phyloP scores from a whole-genome alignment of 2,113 vertebrate species.

The Thermophis baileyi region DNA sequence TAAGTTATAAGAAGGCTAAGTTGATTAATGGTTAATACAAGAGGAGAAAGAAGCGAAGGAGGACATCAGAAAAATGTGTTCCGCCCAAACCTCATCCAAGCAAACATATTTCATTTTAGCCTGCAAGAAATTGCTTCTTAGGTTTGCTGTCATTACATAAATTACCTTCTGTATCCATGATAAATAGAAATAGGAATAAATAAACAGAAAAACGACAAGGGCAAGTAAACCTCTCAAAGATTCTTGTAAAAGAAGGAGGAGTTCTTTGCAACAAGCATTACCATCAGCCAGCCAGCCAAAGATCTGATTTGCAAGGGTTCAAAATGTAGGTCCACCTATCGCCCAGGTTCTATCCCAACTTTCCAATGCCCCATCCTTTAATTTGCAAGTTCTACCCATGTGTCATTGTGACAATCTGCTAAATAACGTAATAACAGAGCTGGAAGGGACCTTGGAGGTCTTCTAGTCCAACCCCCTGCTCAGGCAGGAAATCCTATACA shows the following conservation, averaged over 20 bases:
- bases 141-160: background rate
- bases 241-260: background rate
- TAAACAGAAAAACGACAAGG: background rate
- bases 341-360: background rate
- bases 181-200: background rate
- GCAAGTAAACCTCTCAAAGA: background rate
- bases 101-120: background rate
- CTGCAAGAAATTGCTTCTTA: background rate
- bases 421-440: background rate
- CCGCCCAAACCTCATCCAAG: background rate
- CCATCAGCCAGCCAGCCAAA: background rate
- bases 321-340: background rate
- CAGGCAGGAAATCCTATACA: background rate
- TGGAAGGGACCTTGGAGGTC: background rate
- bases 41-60: background rate
- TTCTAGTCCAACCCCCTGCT: background rate
- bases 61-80: background rate
- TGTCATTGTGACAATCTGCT: background rate
- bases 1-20: background rate
- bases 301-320: background rate
- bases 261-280: background rate
- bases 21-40: background rate
- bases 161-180: background rate
- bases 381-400: background rate
- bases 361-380: background rate